These are phyloP conservation scores for Penaeus vannamei DNA, from an alignment of 1,140 invertebrate species.

Conservation along the genomic window DNA sequence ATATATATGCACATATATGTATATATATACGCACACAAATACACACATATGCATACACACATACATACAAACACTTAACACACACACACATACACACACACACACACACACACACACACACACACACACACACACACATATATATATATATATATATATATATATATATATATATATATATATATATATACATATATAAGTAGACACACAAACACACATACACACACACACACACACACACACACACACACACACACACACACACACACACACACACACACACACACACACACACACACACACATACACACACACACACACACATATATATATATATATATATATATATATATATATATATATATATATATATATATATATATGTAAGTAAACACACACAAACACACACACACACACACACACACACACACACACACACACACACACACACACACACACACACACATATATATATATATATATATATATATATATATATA, in stretches of 20 bases:
- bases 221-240: background rate
- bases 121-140: conserved; percentile 8
- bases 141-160: background rate
- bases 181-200: background rate
- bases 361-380: background rate
- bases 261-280: background rate
- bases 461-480: background rate
- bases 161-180: conserved; percentile 20
- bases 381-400: no score
- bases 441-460: background rate
- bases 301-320: background rate
- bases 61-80: background rate
- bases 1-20: background rate
- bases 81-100: background rate
- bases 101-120: background rate
- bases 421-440: background rate
- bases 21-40: background rate
- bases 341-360: conserved; percentile 1
- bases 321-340: background rate
- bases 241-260: background rate
- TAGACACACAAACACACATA: background rate
- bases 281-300: background rate
- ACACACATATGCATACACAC: background rate
- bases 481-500: background rate
- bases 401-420: background rate